Evolutionary conservation across 2,113 vertebrate genomes (phyloP), one percentile per base, ranked within the genome.

Genomic region (Tachysurus vachellii): DNA sequence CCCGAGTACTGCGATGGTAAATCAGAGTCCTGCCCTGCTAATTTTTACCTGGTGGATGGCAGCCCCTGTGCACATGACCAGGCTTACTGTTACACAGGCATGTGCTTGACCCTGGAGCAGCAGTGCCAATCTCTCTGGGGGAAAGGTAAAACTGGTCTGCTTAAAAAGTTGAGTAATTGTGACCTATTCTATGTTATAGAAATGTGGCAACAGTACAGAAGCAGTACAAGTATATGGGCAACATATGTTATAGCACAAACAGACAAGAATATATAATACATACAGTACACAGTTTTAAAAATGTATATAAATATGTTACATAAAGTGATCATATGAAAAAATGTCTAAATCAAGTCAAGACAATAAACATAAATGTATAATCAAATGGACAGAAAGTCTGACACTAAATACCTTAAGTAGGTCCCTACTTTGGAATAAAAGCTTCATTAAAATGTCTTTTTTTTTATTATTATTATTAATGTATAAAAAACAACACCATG

Each of bases 71-170:
- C 95, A 0, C 88, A 89, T 0, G 96, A 96, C 28, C 91, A 70
- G 82, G 98, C 98, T 2, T 99, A 97, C 91, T 99, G 98, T 92
- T 99, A 99, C 95, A 99, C 96, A 0, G 98, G 98, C 94, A 99
- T 98, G 97, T 99, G 98, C 88, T 95, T 99, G 88, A 99, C 96
- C 0, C 96, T 99, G 83, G 92, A 96, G 92, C 96, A 97, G 89
- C 98, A 99, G 95, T 99, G 98, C 71, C 90, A 91, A 88, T 96
- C 96, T 79, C 96, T 99, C 0, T 99, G 98, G 98, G 98, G 98
- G 7, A 92, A 87, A 91, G 95, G 95, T 95, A 82, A 54, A 92
- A 88, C 36, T 26, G 59, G 47, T 70, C 31, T 54, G 3, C 59
- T 70, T 23, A 50, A 36, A 36, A 36, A 36, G 36, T 36, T 36